Percentiles rank a stretch among this genome's conserved stretches.
Conservation (phyloP, 2,113 vertebrate species). For the Climacteris rufus region DNA sequence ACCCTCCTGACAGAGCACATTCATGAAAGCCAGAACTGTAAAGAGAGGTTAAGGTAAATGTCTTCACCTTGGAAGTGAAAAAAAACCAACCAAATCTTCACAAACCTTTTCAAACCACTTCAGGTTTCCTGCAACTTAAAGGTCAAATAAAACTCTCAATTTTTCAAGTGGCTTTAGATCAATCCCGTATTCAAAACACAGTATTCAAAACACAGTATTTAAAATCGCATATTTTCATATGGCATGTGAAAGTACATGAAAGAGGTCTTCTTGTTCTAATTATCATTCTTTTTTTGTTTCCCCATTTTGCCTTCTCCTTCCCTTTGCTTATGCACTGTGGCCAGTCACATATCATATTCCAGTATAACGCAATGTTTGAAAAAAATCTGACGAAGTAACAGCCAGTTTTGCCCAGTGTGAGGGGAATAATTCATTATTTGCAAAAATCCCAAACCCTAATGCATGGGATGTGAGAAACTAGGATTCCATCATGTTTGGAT, state of each 20-base stretch:
- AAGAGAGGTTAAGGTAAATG: not conserved
- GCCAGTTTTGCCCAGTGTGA: not conserved
- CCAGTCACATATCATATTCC: not conserved
- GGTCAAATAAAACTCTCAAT: not conserved
- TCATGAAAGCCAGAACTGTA: not conserved
- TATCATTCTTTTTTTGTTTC: not conserved
- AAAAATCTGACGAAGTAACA: not conserved
- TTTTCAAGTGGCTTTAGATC: not conserved
- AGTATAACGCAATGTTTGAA: not conserved
- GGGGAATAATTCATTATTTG: not conserved
- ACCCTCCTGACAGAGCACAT: not conserved
- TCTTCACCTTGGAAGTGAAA: not conserved
- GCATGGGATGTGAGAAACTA: not conserved
- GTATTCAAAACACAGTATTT: not conserved
- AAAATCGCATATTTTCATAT: not conserved
- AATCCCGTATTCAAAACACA: not conserved
- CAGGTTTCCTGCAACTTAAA: not conserved
- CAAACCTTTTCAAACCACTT: not conserved
- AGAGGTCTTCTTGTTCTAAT: not conserved
- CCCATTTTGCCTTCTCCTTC: not conserved
- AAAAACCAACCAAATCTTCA: not conserved
- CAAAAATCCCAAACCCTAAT: not conserved
- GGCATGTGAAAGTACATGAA: not conserved
- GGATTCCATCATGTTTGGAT: not conserved
- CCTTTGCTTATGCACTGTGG: not conserved